Evolutionary conservation across 2,113 vertebrate species (phyloP).

Genomic region (Grammomys dolichurus): DNA sequence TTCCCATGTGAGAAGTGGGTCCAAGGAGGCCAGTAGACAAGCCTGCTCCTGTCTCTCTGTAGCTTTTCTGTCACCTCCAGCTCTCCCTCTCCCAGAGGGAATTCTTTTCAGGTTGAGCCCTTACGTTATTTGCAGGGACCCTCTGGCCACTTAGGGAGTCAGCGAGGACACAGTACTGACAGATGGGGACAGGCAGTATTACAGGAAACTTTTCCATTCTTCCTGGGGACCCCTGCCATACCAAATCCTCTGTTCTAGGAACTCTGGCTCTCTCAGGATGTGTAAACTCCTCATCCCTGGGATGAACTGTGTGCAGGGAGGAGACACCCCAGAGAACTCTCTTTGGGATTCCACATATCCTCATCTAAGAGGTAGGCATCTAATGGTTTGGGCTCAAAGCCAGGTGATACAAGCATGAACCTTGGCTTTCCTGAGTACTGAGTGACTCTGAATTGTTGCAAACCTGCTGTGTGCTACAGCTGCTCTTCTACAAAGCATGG

Average conservation of each 20-base stretch:
- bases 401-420: not conserved
- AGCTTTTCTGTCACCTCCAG: not conserved
- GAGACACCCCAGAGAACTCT: not conserved
- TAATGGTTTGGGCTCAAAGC: not conserved
- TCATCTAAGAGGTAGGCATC: not conserved
- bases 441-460: not conserved
- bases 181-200: not conserved
- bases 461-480: not conserved
- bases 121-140: not conserved
- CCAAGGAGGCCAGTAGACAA: not conserved
- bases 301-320: not conserved
- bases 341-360: not conserved
- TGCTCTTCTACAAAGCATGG: not conserved
- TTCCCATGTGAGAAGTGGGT: slow-evolving; percentile 27
- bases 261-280: not conserved
- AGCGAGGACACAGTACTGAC: not conserved
- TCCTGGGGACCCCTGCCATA: not conserved
- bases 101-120: not conserved
- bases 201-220: not conserved
- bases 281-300: not conserved
- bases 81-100: not conserved
- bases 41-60: not conserved
- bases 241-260: not conserved
- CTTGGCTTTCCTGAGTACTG: not conserved
- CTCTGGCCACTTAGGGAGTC: not conserved